phyloP scores from a whole-genome alignment of 1,140 invertebrate genomes.

The Drosophila sturtevanti region DNA sequence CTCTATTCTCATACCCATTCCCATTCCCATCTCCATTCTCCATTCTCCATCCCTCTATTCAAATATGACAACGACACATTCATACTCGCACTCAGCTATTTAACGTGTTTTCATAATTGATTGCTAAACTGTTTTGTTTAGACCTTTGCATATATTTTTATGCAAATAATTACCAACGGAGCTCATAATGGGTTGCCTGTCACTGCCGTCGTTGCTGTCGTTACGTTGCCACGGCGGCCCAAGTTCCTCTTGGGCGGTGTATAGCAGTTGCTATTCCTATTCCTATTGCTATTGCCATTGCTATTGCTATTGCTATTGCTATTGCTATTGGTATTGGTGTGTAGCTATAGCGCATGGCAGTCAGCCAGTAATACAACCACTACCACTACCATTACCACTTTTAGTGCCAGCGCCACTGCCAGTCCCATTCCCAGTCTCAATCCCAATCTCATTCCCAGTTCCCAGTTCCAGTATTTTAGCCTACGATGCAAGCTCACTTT shows the following conservation, averaged over 20 bases:
- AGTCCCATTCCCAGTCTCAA: no score
- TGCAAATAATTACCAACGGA: slow-evolving; percentile 77
- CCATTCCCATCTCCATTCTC: no score
- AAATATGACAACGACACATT: slow-evolving; percentile 52
- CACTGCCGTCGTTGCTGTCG: slow-evolving; percentile 22
- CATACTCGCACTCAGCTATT: slow-evolving; percentile 75
- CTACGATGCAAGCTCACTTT: slow-evolving; percentile 50
- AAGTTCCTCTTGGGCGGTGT: slow-evolving; percentile 1
- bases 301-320: no score
- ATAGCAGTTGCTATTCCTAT: slow-evolving; percentile 36
- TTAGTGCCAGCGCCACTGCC: not conserved
- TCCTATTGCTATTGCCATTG: no score
- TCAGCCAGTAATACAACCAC: not conserved
- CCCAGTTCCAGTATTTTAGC: not conserved
- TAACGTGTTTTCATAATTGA: slow-evolving; percentile 81
- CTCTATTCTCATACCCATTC: no score
- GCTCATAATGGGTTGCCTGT: slow-evolving; percentile 65
- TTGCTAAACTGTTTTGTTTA: slow-evolving; percentile 81
- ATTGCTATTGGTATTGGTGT: slow-evolving; percentile 22
- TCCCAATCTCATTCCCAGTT: no score
- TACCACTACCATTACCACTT: no score
- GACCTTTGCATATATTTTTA: slow-evolving; percentile 80
- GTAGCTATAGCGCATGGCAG: not conserved
- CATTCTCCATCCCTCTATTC: not conserved
- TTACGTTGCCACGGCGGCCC: not conserved